phyloP scores from a whole-genome alignment of 2,888 invertebrate species.

The Acronicta leporina region DNA sequence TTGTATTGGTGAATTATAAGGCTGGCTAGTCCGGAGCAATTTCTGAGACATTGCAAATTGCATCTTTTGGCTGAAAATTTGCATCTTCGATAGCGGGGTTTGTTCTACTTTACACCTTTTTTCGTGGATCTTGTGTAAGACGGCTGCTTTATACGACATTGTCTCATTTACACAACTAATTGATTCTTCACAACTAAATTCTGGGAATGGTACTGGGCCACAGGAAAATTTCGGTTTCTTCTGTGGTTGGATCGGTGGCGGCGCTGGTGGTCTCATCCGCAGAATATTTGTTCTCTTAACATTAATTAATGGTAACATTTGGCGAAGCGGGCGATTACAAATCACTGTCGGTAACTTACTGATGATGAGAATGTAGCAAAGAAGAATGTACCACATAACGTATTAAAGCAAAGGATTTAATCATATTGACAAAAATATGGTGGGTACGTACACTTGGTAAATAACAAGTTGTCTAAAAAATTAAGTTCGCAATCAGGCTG shows the following conservation, averaged over 20 bases:
- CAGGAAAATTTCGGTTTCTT: neutral
- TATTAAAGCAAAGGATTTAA: conserved; percentile 10
- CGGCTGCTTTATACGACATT: neutral
- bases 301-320: conserved; percentile 3
- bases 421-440: conserved; percentile 18
- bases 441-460: neutral
- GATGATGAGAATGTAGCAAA: conserved; percentile 17
- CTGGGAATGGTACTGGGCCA: conserved; percentile 16
- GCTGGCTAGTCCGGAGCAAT: neutral
- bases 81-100: neutral
- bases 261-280: neutral
- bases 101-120: neutral
- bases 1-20: neutral
- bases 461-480: conserved; percentile 6
- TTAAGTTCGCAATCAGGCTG: conserved; percentile 17
- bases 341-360: conserved; percentile 11
- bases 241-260: neutral
- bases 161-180: neutral
- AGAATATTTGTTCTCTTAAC: conserved; percentile 6
- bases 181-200: conserved; percentile 10
- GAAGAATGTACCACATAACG: conserved; percentile 12
- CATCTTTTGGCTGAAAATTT: neutral
- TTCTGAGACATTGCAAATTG: neutral
- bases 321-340: neutral
- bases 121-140: conserved; percentile 1